Evolutionary conservation across 2,888 invertebrate genomes (phyloP).

Genomic region (Xestia rhomboidea): DNA sequence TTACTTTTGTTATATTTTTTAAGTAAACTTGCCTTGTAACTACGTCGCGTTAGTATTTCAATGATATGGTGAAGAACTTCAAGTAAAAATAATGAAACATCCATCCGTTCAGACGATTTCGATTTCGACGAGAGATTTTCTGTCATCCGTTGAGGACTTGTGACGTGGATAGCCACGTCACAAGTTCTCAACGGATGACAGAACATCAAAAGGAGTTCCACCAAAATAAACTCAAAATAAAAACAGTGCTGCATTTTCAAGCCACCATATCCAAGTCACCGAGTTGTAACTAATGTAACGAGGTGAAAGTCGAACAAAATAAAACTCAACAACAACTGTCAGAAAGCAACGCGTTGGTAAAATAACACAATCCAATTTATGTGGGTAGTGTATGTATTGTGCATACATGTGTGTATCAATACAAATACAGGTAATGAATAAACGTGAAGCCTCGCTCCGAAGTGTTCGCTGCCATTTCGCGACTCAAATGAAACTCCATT

Average conservation of each 20-base stretch:
- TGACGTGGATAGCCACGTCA: too few relatives aligned
- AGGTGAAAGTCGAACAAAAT: not conserved
- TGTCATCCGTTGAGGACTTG: too few relatives aligned
- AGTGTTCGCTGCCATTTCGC: constrained; percentile 40
- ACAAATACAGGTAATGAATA: constrained; percentile 40
- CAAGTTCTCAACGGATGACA: too few relatives aligned
- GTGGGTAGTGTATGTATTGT: not conserved
- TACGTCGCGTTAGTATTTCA: not conserved
- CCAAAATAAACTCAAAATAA: not conserved
- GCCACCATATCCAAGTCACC: not conserved
- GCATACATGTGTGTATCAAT: constrained; percentile 1
- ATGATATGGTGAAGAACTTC: not conserved
- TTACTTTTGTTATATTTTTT: not conserved
- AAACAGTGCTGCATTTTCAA: not conserved
- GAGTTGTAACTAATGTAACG: not conserved
- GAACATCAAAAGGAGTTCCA: not conserved
- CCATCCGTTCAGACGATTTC: too few relatives aligned
- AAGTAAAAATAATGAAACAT: not conserved
- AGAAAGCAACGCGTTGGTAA: not conserved
- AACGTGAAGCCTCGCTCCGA: constrained; percentile 14
- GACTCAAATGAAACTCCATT: constrained; percentile 57
- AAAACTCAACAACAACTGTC: not conserved
- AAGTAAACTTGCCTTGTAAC: not conserved
- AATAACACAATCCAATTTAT: not conserved
- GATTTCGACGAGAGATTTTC: too few relatives aligned